Percentiles rank a stretch among this genome's conserved stretches.
These are phyloP conservation scores for Spatulosminthurus flaviceps DNA, from an alignment of 2,888 invertebrate genomes.

Conservation along the genomic window DNA sequence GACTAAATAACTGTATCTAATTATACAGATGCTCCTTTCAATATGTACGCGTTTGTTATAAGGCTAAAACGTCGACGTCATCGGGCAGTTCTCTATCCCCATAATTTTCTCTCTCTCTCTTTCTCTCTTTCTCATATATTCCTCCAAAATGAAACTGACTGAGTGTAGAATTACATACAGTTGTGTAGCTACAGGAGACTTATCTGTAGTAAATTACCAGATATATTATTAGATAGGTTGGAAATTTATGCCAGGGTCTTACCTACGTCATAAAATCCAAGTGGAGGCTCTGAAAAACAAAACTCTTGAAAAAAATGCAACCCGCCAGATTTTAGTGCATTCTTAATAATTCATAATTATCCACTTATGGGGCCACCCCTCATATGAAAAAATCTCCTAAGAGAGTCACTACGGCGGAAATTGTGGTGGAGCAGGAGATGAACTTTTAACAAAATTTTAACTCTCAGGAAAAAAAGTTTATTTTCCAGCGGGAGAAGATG, in stretches of 20 bases:
- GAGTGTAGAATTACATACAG: not conserved
- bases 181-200: not conserved
- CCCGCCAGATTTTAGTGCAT: not conserved
- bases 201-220: not conserved
- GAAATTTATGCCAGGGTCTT: not conserved
- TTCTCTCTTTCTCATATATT: not conserved
- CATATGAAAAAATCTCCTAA: not conserved
- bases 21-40: too few species aligned
- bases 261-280: not conserved
- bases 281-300: too few species aligned
- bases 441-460: not conserved
- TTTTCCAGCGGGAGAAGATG: not conserved
- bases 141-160: not conserved
- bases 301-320: too few species aligned
- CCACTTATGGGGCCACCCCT: not conserved
- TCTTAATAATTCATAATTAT: slow-evolving; percentile 22
- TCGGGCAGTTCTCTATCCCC: not conserved
- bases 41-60: not conserved
- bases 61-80: slow-evolving; percentile 6
- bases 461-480: not conserved
- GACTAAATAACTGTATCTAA: too few species aligned
- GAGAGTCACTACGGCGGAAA: not conserved
- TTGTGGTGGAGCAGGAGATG: not conserved
- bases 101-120: slow-evolving; percentile 5
- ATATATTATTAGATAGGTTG: not conserved